Evolutionary conservation across 2,888 invertebrate genomes (phyloP).

Genomic region (Bombylius major): DNA sequence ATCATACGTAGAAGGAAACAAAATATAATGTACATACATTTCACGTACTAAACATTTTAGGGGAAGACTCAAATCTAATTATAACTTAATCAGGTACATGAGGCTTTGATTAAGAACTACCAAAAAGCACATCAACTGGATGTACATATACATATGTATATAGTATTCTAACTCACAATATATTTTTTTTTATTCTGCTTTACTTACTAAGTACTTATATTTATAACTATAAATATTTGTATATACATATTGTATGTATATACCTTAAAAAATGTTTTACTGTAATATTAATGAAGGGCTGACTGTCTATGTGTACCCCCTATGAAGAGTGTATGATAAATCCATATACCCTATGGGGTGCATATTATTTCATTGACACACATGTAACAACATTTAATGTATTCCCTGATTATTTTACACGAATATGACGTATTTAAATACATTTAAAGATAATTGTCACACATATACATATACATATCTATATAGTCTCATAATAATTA

Average conservation of each 20-base stretch:
- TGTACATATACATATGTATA: too few species aligned
- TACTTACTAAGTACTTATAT: too few species aligned
- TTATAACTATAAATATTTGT: too few species aligned
- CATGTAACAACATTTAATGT: background rate
- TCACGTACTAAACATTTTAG: background rate
- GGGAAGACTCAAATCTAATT: constrained; percentile 14
- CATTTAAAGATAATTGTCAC: background rate
- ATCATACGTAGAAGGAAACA: too few species aligned
- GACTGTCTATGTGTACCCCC: background rate
- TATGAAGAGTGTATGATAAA: constrained; percentile 1
- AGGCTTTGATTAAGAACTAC: constrained; percentile 14
- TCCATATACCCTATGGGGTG: constrained; percentile 3
- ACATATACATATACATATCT: too few species aligned
- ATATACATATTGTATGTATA: too few species aligned
- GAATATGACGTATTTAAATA: too few species aligned
- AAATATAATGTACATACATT: too few species aligned
- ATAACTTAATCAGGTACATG: constrained; percentile 26
- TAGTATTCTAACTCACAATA: too few species aligned
- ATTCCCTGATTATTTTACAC: too few species aligned
- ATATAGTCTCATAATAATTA: too few species aligned
- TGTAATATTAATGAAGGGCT: background rate
- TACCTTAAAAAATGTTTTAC: background rate
- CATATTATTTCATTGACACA: constrained; percentile 3
- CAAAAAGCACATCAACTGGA: constrained; percentile 3
- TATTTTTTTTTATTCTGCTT: too few species aligned